phyloP scores from a whole-genome alignment of 64 coral and sea anemone genomes.

The Pocillopora verrucosa region DNA sequence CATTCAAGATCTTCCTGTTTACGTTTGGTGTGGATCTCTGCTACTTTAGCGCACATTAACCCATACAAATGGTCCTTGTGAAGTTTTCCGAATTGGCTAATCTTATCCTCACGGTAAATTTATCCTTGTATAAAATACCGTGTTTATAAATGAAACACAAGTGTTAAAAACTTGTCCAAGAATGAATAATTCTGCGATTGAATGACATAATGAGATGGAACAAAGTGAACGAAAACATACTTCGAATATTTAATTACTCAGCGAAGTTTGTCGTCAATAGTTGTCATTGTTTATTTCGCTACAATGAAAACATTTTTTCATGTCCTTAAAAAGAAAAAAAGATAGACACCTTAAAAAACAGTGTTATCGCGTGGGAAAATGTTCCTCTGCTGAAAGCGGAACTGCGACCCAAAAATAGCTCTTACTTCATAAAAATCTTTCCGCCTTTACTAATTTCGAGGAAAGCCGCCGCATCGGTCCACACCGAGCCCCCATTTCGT shows the following conservation, averaged over 20 bases:
- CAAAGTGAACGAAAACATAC: neutral
- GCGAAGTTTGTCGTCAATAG: neutral
- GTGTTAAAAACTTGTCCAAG: neutral
- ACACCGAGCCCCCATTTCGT: too few species aligned
- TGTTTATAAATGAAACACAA: slow-evolving; percentile 10
- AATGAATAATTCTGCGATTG: neutral
- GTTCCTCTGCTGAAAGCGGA: neutral
- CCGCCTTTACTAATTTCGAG: neutral
- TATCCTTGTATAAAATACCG: neutral
- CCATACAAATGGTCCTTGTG: neutral
- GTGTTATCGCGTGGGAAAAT: neutral
- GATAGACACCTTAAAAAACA: neutral
- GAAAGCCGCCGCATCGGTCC: neutral
- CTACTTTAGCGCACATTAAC: too few species aligned
- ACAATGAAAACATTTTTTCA: neutral
- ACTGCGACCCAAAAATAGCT: neutral
- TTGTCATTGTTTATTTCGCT: neutral
- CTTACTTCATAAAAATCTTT: neutral
- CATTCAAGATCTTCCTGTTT: too few species aligned
- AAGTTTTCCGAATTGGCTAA: neutral
- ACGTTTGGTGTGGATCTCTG: too few species aligned
- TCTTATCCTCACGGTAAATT: slow-evolving; percentile 5
- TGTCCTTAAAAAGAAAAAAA: neutral
- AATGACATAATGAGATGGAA: neutral
- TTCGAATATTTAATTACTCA: neutral